phyloP scores from a whole-genome alignment of 1,140 invertebrate species.

The Ostrea edulis region DNA sequence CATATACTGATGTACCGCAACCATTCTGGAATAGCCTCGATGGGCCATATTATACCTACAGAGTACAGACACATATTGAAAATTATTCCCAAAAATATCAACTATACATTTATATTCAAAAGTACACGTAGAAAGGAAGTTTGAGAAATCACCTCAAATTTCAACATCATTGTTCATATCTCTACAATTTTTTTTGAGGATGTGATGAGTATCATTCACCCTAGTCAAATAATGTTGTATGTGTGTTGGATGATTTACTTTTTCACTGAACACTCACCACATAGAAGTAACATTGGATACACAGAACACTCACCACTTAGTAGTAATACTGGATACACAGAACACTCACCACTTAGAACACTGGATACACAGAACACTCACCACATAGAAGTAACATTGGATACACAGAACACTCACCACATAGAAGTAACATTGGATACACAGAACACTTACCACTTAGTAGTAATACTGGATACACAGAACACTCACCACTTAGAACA shows the following conservation, averaged over 20 bases:
- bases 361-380: neutral
- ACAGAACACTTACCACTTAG: neutral
- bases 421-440: neutral
- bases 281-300: constrained; percentile 42
- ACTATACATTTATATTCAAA: too few species aligned
- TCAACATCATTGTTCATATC: too few species aligned
- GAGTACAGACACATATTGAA: constrained; percentile 54
- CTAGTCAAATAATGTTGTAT: too few species aligned
- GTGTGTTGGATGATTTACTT: too few species aligned
- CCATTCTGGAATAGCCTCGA: constrained; percentile 94
- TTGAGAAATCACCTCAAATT: too few species aligned
- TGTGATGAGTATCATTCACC: too few species aligned
- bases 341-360: too few species aligned
- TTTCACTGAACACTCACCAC: neutral
- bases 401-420: neutral
- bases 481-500: constrained; percentile 16
- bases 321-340: constrained; percentile 95
- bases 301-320: constrained; percentile 94
- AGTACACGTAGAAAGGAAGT: too few species aligned
- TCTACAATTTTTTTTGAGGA: too few species aligned
- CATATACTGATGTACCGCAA: constrained; percentile 90
- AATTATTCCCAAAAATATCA: too few species aligned
- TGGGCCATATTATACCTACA: constrained; percentile 92
- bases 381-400: too few species aligned
- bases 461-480: constrained; percentile 10